Conservation (phyloP, 1,140 invertebrate genomes). For the Euwallacea fornicatus region DNA sequence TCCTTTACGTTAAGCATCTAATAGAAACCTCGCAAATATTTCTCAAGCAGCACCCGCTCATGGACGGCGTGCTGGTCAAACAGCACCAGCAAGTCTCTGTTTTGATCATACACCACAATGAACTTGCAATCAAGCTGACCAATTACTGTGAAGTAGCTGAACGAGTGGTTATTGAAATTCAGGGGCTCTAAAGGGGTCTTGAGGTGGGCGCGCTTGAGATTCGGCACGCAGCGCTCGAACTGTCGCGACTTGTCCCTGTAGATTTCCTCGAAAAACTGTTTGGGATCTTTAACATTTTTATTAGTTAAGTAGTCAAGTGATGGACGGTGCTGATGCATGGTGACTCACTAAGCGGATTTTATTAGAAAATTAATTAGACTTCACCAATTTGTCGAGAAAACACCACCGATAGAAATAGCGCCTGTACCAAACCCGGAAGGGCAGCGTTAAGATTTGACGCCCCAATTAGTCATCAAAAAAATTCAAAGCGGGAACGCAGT, state of each 20-base stretch:
- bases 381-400: too few species aligned
- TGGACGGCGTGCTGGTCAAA: constrained; percentile 80
- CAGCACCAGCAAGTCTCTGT: constrained; percentile 58
- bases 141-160: constrained; percentile 57
- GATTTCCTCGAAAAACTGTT: constrained; percentile 47
- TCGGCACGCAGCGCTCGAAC: constrained; percentile 41
- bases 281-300: constrained; percentile 44
- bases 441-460: too few species aligned
- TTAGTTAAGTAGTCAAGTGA: not conserved
- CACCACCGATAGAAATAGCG: too few species aligned
- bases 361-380: too few species aligned
- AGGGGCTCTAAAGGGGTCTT: constrained; percentile 27
- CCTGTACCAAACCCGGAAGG: too few species aligned
- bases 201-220: constrained; percentile 19
- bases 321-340: too few species aligned
- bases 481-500: too few species aligned
- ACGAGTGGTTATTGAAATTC: constrained; percentile 45
- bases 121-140: constrained; percentile 71
- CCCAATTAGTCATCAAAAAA: too few species aligned
- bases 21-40: constrained; percentile 53
- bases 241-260: constrained; percentile 46
- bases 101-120: constrained; percentile 57
- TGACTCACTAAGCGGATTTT: too few species aligned
- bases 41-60: constrained; percentile 69
- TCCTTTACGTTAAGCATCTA: not conserved